Conservation (phyloP, 2,113 vertebrate species). For the Ahaetulla prasina region DNA sequence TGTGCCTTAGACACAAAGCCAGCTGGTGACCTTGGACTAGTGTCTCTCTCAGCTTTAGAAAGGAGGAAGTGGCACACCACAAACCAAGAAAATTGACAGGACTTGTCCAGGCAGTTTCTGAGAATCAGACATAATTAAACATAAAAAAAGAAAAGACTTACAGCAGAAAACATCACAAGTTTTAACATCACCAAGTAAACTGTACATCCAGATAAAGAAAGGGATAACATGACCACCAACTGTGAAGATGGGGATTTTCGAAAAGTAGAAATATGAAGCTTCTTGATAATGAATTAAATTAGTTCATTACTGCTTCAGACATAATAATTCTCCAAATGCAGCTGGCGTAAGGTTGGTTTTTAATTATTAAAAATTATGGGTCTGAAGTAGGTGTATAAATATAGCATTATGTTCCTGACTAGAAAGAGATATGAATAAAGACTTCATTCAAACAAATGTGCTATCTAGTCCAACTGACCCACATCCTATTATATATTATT, state of each 20-base stretch:
- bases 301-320: neutral
- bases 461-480: neutral
- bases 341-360: constrained; percentile 37
- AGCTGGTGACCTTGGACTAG: neutral
- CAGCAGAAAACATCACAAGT: neutral
- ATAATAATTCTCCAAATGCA: constrained; percentile 19
- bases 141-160: neutral
- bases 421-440: constrained; percentile 28
- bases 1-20: neutral
- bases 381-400: constrained; percentile 51
- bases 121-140: neutral
- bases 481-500: neutral
- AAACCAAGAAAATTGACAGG: neutral
- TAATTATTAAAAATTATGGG: constrained; percentile 51
- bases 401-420: constrained; percentile 47
- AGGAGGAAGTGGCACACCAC: neutral
- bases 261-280: neutral
- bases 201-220: neutral
- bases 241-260: neutral
- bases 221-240: neutral
- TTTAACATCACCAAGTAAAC: neutral
- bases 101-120: neutral
- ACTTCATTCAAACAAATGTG: neutral
- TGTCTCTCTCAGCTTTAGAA: neutral
- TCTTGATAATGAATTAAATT: neutral